These are phyloP conservation scores for Prochilodus magdalenae DNA, from an alignment of 2,113 vertebrate genomes.

Conservation along the genomic window DNA sequence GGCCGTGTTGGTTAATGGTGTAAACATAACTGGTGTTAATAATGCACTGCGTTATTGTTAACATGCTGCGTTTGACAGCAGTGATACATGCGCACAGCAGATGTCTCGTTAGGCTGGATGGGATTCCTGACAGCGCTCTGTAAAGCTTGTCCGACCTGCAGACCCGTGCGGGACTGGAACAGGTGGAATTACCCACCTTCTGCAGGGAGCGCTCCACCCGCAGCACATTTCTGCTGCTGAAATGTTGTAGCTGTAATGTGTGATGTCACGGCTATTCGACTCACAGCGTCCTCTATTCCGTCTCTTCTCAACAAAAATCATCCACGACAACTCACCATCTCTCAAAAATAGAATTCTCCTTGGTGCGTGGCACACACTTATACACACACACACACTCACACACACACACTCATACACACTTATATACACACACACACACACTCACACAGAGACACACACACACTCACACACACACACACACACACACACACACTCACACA, in stretches of 20 bases:
- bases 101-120: no score
- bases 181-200: background rate
- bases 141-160: background rate
- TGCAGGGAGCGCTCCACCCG: background rate
- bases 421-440: no score
- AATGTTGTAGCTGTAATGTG: background rate
- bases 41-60: no score
- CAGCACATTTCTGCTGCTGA: background rate
- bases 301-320: background rate
- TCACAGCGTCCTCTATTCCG: conserved; percentile 8
- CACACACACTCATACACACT: no score
- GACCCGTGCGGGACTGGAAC: background rate
- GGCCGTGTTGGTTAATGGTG: no score
- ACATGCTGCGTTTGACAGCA: no score
- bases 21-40: no score
- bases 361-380: background rate
- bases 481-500: no score
- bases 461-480: no score
- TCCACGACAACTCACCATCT: background rate
- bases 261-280: conserved; percentile 3
- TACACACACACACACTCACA: no score
- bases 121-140: background rate
- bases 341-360: background rate
- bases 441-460: no score
- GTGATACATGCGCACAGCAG: no score